Evolutionary conservation across 1,140 invertebrate genomes (phyloP), one percentile per base, ranked within the genome.

Genomic region (Drosophila serrata): DNA sequence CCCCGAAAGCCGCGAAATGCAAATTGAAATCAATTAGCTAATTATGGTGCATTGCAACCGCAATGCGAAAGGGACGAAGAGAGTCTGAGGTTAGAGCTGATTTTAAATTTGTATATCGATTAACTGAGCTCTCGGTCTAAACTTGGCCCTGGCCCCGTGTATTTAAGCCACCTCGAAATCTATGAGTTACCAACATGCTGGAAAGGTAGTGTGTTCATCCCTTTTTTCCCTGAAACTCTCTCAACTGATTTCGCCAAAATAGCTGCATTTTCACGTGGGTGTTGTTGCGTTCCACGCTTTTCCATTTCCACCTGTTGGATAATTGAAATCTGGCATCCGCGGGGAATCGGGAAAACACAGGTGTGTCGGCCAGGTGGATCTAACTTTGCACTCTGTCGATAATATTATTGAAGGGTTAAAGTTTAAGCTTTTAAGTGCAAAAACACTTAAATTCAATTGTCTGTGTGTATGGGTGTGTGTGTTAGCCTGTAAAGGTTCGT

Each of bases 361-460:
- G 62, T 43, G 65, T 57, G 35, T 51, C 42, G 35, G 51, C 37
- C 68, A 53, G 68, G 69, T 67, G 79, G 39, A 40, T 76, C 62
- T 70, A 84, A 88, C 84, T 87, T 87, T 82, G 84, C 84, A 88
- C 84, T 87, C 64, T 43, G 64, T 58, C 76, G 67, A 87, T 80
- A 88, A 87, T 88, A 87, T 87, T 87, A 88, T 87, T 87, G 84
- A 87, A 87, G 80, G 84, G 87, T 87, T 88, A 80, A 87, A 87
- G 80, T 87, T 88, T 88, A 77, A 88, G 87, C 84, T 87, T 87
- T 87, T 87, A 87, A 87, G 84, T 87, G 84, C 84, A 87, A 82
- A 87, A 87, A 78, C 84, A 88, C 80, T 88, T 88, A 57, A 82
- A 88, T 87, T 87, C 56, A 88, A 88, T 88, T 86, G 82, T 79